These are phyloP conservation scores for Onychorhynchus coronatus DNA, from an alignment of 2,113 vertebrate genomes.

Conservation along the genomic window DNA sequence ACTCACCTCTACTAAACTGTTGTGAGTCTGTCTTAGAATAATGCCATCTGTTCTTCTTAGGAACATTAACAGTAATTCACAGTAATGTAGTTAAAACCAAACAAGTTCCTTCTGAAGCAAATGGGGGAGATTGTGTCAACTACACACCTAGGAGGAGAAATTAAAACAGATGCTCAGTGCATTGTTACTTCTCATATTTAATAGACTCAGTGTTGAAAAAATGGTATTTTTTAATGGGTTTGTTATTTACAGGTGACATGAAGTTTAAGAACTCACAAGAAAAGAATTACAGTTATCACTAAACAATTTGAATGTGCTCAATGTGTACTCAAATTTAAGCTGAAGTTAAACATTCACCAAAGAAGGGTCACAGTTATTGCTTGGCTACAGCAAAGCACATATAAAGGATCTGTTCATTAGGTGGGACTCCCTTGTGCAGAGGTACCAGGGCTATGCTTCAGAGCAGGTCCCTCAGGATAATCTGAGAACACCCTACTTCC, in stretches of 20 bases:
- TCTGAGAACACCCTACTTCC: neutral
- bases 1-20: neutral
- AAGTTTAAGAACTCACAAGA: constrained; percentile 3
- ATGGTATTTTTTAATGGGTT: neutral
- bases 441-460: neutral
- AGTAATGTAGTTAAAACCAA: neutral
- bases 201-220: neutral
- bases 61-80: neutral
- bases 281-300: neutral
- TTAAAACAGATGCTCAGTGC: neutral
- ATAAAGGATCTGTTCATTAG: neutral
- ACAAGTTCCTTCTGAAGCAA: neutral
- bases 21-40: neutral
- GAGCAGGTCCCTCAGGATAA: neutral
- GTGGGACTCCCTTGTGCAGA: neutral
- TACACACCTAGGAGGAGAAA: neutral
- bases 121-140: neutral
- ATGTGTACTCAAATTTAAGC: neutral
- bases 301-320: neutral
- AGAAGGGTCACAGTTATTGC: neutral
- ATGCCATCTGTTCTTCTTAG: neutral
- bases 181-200: neutral
- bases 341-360: neutral
- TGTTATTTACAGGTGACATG: constrained; percentile 19
- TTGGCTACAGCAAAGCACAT: neutral